Base-by-base conservation (phyloP, 1,140 invertebrate genomes). In the Papilio aristodemus region DNA sequence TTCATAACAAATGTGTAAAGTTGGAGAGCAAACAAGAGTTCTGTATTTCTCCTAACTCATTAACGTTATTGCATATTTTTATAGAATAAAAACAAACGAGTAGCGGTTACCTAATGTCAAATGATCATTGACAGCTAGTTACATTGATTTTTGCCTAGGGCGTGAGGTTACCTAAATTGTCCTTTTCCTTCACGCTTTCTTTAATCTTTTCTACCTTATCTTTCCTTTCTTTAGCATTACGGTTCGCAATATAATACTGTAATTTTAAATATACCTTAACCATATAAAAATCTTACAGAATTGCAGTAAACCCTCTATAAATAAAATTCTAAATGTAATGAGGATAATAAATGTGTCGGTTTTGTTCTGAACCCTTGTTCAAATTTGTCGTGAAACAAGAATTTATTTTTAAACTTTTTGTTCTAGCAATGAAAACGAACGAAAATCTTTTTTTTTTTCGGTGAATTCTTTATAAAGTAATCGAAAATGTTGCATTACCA, bases 301-400 rank as follows among this genome's bases (percentile, higher is more conserved):
- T 54, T 54, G 46, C 46, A 54, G 46, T 54, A 54, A 54, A 54
- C 19, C 46, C 46, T 54, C 46, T 54, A 54, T 54, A 54, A 54
- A 54, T 54, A 54, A 54, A 54, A 54, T 54, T 54, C 46, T 54
- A 54, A 54, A 54, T 54, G 46, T 54, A 54, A 54, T 54, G 46
- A 54, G 46, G 46, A 54, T 25, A 54, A 54, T 54, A 54, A 54
- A 54, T 25, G 46, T 54, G 46, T 54, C 46, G 46, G 46, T 17
- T 54, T 54, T 54, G 46, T 54, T 54, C 46, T 13, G 46, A 54
- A 54, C 46, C 46, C 46, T 54, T 54, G 46, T 54, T 54, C 46
- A 54, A 54, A 54, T 54, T 54, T 54, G 46, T 54, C 46, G 19
- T 54, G 46, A 25, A 54, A 54, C 22, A 54, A 6, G 46, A 54